Base-by-base conservation (phyloP, 2,113 vertebrate genomes). In the Bufo bufo region DNA sequence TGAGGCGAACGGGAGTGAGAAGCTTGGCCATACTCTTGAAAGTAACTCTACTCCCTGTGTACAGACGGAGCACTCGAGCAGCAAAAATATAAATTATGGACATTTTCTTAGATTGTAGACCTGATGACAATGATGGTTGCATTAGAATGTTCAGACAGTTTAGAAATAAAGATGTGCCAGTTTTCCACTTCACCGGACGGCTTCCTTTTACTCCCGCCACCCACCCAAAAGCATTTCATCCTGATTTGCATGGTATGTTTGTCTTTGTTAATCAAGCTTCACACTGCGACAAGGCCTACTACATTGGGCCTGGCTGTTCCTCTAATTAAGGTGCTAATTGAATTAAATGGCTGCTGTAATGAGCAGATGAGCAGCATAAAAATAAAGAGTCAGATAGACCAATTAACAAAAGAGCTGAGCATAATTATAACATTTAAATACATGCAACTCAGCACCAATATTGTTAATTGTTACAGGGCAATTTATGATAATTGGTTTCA, bases 321-420 rank as follows among this genome's bases (percentile, higher is more conserved):
- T 96, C 96, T 99, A 99, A 99, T 98, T 98, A 97, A 96, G 95
- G 95, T 93, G 96, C 98, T 99, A 99, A 99, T 99, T 99, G 97
- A 99, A 99, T 99, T 98, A 99, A 99, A 98, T 97, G 96, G 96
- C 97, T 94, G 95, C 90, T 89, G 96, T 99, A 98, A 99, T 97
- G 97, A 98, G 97, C 96, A 97, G 96, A 97, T 93, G 96, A 96
- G 96, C 95, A 90, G 96, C 95, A 97, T 98, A 98, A 97, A 99
- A 98, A 98, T 97, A 97, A 95, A 97, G 95, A 97, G 97, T 98
- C 97, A 97, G 97, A 98, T 97, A 95, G 94, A 95, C 97, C 98
- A 99, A 99, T 99, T 99, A 99, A 99, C 97, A 98, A 96, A 97
- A 96, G 95, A 96, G 94, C 95, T 90, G 91, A 94, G 97, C 96